Percentiles rank a stretch among this genome's conserved stretches.
Conservation (phyloP, 2,797 vertebrate genomes). For the Sciurus vulgaris region DNA sequence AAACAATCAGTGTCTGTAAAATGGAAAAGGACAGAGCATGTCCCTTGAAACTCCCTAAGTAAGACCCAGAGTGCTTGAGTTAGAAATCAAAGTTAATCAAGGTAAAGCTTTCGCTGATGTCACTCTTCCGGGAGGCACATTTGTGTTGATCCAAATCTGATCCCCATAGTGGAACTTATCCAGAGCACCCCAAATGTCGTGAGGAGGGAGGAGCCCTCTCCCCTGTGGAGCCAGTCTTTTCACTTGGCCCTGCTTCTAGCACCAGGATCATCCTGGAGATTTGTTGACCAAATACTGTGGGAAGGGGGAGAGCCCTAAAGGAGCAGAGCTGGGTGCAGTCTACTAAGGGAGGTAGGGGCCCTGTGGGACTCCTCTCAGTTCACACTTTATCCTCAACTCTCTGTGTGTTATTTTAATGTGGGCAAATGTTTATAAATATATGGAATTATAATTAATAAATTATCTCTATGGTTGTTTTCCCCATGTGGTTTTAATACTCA, state of each 20-base stretch:
- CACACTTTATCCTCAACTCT: conserved; percentile 3
- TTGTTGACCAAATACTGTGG: background rate
- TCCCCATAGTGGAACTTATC: background rate
- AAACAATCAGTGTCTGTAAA: conserved; percentile 81
- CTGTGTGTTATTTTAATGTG: conserved; percentile 60
- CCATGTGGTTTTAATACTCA: conserved; percentile 39
- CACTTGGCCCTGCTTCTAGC: background rate
- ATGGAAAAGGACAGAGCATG: conserved; percentile 73
- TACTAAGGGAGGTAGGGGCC: background rate
- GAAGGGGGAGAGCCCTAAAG: background rate
- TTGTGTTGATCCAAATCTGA: conserved; percentile 9
- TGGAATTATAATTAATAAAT: conserved; percentile 87
- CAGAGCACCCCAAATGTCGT: background rate
- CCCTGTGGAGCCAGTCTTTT: background rate
- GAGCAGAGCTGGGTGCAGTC: background rate
- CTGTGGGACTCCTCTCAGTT: background rate
- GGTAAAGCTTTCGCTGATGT: conserved; percentile 67
- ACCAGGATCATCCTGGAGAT: background rate
- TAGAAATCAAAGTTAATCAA: conserved; percentile 80
- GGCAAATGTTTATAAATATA: conserved; percentile 73
- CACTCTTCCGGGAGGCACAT: conserved; percentile 73
- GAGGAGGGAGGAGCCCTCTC: background rate
- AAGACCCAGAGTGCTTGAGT: conserved; percentile 60
- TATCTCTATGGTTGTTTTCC: conserved; percentile 64
- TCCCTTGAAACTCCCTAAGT: conserved; percentile 60